Evolutionary conservation across 1,140 invertebrate genomes (phyloP).

Genomic region (Galleria mellonella): DNA sequence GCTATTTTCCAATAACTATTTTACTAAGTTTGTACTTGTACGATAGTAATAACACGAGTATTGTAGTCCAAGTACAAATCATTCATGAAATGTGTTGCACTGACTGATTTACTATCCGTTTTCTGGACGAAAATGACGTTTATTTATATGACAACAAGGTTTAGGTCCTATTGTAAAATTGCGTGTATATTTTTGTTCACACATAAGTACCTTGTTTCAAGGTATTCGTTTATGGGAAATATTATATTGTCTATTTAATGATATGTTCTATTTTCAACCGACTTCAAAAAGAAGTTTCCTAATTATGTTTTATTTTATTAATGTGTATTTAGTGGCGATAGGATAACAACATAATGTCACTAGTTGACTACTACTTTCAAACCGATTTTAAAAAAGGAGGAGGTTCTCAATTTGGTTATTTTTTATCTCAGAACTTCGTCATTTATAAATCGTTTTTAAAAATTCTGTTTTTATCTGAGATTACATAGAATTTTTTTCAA

Average conservation of each 20-base stretch:
- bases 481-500: no score
- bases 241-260: neutral
- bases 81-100: slow-evolving; percentile 38
- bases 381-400: no score
- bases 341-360: no score
- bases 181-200: slow-evolving; percentile 11
- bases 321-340: no score
- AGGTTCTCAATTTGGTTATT: no score
- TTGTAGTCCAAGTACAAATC: slow-evolving; percentile 46
- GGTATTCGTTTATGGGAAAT: slow-evolving; percentile 9
- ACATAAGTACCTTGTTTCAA: slow-evolving; percentile 13
- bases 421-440: no score
- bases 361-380: no score
- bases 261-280: slow-evolving; percentile 1
- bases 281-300: no score
- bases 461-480: no score
- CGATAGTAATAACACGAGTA: slow-evolving; percentile 22
- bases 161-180: neutral
- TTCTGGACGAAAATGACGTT: neutral
- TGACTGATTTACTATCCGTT: slow-evolving; percentile 15
- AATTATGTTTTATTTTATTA: no score
- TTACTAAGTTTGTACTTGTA: slow-evolving; percentile 1
- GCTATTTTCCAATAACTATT: slow-evolving; percentile 5
- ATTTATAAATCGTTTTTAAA: no score
- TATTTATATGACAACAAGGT: neutral